Percentiles rank a stretch among this genome's conserved stretches.
Conservation (phyloP, 2,888 invertebrate species). For the Leptopilina syphax region DNA sequence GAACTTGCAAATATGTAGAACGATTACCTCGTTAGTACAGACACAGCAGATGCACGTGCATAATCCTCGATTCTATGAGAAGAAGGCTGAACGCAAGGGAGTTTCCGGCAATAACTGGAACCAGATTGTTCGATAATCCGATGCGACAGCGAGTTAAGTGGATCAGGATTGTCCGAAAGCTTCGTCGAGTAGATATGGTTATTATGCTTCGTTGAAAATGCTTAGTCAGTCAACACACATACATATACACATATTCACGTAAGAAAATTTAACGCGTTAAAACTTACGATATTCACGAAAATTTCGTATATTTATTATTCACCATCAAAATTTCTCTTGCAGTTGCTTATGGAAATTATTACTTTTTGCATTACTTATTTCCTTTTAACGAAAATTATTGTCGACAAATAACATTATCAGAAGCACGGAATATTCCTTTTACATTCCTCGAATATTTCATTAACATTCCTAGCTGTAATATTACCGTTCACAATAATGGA, state of each 20-base stretch:
- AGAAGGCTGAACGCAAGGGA: conserved; percentile 42
- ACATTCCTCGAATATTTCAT: no score
- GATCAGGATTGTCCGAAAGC: conserved; percentile 59
- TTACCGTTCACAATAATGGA: no score
- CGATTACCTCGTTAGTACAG: conserved; percentile 39
- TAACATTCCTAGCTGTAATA: no score
- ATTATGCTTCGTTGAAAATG: conserved; percentile 60
- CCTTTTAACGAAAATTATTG: no score
- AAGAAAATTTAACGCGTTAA: conserved; percentile 60
- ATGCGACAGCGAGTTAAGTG: conserved; percentile 65
- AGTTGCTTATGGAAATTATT: no score
- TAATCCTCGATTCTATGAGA: conserved; percentile 36
- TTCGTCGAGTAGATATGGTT: conserved; percentile 54
- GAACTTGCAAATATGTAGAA: conserved; percentile 31
- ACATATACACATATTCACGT: no score
- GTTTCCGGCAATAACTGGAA: conserved; percentile 53
- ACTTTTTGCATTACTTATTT: no score
- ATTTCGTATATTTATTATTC: conserved; percentile 1
- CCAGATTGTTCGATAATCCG: conserved; percentile 53
- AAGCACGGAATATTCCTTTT: no score
- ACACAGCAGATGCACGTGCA: conserved; percentile 42
- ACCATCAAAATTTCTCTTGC: neutral
- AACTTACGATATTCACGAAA: conserved; percentile 6
- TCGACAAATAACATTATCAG: no score
- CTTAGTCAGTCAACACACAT: conserved; percentile 65